Base-by-base conservation (phyloP, 2,888 invertebrate genomes). In the Lacanobia wlatinum region DNA sequence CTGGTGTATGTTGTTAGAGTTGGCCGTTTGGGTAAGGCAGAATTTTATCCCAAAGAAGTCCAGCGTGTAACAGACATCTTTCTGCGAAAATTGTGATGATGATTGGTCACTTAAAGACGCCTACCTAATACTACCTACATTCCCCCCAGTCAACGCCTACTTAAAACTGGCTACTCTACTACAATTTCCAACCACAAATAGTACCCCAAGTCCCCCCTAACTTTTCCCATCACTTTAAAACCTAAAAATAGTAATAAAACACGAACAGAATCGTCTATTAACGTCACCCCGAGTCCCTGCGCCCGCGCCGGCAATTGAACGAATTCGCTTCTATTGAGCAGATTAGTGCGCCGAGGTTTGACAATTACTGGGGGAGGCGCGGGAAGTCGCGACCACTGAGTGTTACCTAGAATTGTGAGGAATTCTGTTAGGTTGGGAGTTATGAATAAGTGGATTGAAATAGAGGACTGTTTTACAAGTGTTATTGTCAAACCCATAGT, bases 311-410 rank as follows among this genome's bases (percentile, higher is more conserved):
- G 87, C 95, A 95, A 96, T 95, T 94, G 94, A 93, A 87, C 90
- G 90, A 94, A 94, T 94, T 94, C 91, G 92, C 88, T 87, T 94
- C 92, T 90, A 95, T 95, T 96, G 95, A 91, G 85, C 88, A 93
- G 94, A 93, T 94, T 94, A 94, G 89, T 91, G 83, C 84, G 82
- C 92, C 90, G 93, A 92, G 93, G 93, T 91, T 91, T 91, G 85
- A 89, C 92, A 90, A 91, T 90, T 92, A 90, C 90, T 72, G 72
- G 89, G 92, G 90, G 89, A 88, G 87, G 79, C 68, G 56, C 82
- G 84, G 86, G 87, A 86, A 82, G 78, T 82, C 76, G 73, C 80
- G 70, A 83, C 70, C 43, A 63, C 56, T 72, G 72, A 61, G 74
- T 72, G 77, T 84, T 87, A 78, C 83, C 81, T 84, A 80, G 79